Evolutionary conservation across 1,140 invertebrate species (phyloP), one percentile per base, ranked within the genome.

Genomic region (Drosophila prosaltans): DNA sequence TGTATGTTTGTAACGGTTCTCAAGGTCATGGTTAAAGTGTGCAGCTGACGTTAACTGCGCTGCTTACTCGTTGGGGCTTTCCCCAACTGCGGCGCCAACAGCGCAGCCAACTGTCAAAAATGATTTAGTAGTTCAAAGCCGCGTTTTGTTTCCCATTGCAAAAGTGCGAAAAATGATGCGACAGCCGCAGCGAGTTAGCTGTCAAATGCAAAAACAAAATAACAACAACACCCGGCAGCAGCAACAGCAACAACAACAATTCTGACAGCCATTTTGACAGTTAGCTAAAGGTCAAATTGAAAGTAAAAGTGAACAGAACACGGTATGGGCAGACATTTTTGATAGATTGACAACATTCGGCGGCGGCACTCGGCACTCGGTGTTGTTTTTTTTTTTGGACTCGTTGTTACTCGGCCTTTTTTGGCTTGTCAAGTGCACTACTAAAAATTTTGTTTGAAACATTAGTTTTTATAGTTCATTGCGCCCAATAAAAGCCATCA

Each of bases 91-190:
- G 71, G 64, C 81, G 78, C 81, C 78, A 51, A 51, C 45, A 51
- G 45, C 45, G 84, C 82, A 74, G 83, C 80, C 73, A 88, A 88
- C 84, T 89, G 84, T 89, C 84, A 89, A 89, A 89, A 89, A 89
- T 89, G 84, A 89, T 89, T 89, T 89, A 89, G 85, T 89, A 90
- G 84, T 84, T 89, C 85, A 89, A 89, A 89, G 84, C 85, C 85
- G 81, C 85, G 84, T 88, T 88, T 88, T 75, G 77, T 88, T 80
- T 81, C 45, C 74, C 69, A 74, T 67, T 65, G 74, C 73, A 69
- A 77, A 78, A 78, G 74, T 79, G 76, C 76, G 76, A 79, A 78
- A 78, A 79, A 72, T 78, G 75, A 66, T 55, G 65, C 54, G 64
- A 66, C 65, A 72, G 69, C 59, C 72, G 80, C 76, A 58, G 60